Conservation (phyloP, 2,797 vertebrate genomes). For the Carcharodon carcharias region DNA sequence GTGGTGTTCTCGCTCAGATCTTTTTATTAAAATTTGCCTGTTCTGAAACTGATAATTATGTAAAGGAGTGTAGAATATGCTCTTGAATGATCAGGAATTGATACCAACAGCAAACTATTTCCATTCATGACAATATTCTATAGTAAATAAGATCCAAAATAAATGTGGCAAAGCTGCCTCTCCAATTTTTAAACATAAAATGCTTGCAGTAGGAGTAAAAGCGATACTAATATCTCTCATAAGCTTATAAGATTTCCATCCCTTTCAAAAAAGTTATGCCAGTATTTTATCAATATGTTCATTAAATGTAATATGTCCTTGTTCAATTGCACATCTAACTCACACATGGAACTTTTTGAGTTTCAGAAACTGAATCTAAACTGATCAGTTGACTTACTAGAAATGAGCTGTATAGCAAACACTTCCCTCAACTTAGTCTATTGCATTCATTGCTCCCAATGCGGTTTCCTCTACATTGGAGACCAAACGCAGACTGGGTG, state of each 20-base stretch:
- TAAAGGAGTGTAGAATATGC: neutral
- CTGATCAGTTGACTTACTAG: neutral
- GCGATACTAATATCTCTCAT: neutral
- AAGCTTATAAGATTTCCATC: neutral
- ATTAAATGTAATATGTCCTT: neutral
- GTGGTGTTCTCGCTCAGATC: neutral
- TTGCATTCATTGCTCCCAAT: too few relatives aligned
- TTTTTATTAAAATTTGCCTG: neutral
- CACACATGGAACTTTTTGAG: neutral
- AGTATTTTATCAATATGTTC: neutral
- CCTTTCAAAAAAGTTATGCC: neutral
- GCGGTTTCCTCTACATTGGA: too few relatives aligned
- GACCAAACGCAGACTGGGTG: too few relatives aligned
- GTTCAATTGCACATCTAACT: neutral
- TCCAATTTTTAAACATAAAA: neutral
- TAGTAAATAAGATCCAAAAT: neutral
- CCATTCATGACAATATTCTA: neutral
- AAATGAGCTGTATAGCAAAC: neutral
- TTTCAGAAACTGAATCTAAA: neutral
- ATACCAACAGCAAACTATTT: neutral
- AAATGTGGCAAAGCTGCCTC: neutral
- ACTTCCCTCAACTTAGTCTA: too few relatives aligned
- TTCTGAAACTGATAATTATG: neutral
- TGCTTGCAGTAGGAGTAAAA: neutral
- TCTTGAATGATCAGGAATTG: too few relatives aligned